Base-by-base conservation (phyloP, 1,140 invertebrate species). In the Cydia amplana region DNA sequence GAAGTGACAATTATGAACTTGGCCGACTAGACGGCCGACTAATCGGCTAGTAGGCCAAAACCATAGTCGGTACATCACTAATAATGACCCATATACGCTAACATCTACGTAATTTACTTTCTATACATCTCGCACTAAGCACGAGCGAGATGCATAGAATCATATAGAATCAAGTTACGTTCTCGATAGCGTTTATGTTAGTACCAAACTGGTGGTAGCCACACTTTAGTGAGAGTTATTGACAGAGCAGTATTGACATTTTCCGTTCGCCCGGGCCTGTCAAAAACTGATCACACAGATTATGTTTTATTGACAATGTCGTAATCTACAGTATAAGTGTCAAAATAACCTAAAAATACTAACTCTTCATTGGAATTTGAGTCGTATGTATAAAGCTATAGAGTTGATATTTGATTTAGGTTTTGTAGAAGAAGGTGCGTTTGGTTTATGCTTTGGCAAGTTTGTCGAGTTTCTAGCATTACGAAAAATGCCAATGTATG, bases 221-320 rank as follows among this genome's bases (percentile, higher is more conserved):
- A n/a, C n/a, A n/a, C n/a, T n/a, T n/a, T n/a, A 60, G 55, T 23
- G 55, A 60, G 55, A 60, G 55, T 60, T 60, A 12, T 60, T 60
- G 55, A 60, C 55, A 23, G 9, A 18, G n/a, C 9, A 20, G 7
- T 60, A 23, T 60, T 60, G 55, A 60, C 55, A 60, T 23, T 10
- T 12, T 10, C 20, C 55, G 55, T 60, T 60, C 20, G 7, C 55
- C 49, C 49, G 49, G 5, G 60, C 40, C 25, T 25, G 72, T 73
- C 72, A 46, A 51, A 73, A 73, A 40, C 36, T 73, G 43, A 36
- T 51, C 40, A 49, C 72, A 60, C 55, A 60, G 43, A 73, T 55
- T 49, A 49, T 51, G 43, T 51, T 25, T 16, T 49, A 51, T 73
- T 49, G 49, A 73, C 43, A 73, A 23, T 49, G 72, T 23, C 46